phyloP scores from a whole-genome alignment of 2,113 vertebrate species.

The Antidorcas marsupialis region DNA sequence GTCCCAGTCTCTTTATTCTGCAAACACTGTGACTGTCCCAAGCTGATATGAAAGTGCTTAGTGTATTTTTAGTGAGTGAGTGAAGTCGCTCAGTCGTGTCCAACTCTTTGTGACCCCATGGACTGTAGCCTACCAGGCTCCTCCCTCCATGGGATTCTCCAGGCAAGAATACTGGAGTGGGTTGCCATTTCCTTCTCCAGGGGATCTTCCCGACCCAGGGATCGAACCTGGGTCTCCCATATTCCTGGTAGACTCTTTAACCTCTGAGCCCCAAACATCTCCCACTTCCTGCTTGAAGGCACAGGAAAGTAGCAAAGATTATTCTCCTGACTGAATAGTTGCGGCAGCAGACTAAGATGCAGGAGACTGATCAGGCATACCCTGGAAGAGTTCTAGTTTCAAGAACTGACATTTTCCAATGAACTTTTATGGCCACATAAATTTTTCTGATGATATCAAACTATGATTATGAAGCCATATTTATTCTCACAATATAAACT shows the following conservation, averaged over 20 bases:
- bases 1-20: neutral
- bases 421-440: neutral
- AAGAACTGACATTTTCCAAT: neutral
- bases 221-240: too few species aligned
- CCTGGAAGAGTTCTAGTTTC: neutral
- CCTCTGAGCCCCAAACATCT: neutral
- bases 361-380: neutral
- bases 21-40: neutral
- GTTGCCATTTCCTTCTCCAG: too few species aligned
- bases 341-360: neutral
- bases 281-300: neutral
- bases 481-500: neutral
- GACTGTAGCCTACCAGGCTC: too few species aligned
- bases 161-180: too few species aligned
- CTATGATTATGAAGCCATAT: neutral
- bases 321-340: neutral
- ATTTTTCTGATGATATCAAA: neutral
- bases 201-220: too few species aligned
- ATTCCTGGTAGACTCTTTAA: too few species aligned
- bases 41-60: neutral
- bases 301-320: neutral
- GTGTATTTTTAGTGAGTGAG: neutral
- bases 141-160: too few species aligned
- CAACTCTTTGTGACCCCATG: too few species aligned
- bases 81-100: too few species aligned